A percentile compares a stretch with the other conserved stretches of the same genome.
Conservation (phyloP, 1,140 invertebrate species). For the Pinna nobilis region DNA sequence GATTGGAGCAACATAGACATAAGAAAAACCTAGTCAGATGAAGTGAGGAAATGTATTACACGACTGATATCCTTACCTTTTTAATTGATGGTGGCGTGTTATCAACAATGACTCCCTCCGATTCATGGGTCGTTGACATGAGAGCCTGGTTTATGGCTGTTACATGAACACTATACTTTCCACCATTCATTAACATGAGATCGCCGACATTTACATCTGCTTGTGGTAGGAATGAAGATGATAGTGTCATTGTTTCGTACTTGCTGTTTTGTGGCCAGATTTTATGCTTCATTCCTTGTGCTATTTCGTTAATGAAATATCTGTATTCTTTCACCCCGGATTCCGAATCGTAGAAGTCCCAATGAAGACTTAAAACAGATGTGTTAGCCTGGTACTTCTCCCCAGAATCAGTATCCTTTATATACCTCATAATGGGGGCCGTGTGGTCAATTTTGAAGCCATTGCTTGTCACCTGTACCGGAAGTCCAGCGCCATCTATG, state of each 20-base stretch:
- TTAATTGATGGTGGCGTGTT: constrained; percentile 29
- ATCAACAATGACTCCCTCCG: constrained; percentile 43
- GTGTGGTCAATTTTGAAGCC: constrained; percentile 51
- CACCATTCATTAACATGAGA: constrained; percentile 39
- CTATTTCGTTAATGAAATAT: constrained; percentile 23
- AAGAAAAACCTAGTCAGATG: not conserved
- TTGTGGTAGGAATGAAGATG: not conserved
- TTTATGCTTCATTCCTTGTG: constrained; percentile 28
- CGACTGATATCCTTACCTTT: constrained; percentile 21
- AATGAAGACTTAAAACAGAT: constrained; percentile 5
- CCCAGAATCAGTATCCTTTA: constrained; percentile 29
- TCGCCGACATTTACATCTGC: constrained; percentile 7
- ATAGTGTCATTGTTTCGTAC: not conserved
- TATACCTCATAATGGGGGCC: constrained; percentile 31
- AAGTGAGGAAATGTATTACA: too few relatives aligned
- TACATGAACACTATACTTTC: constrained; percentile 40
- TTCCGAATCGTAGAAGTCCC: constrained; percentile 45
- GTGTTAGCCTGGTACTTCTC: constrained; percentile 16
- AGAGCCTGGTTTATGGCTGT: constrained; percentile 44
- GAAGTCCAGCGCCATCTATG: constrained; percentile 39
- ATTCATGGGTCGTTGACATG: constrained; percentile 39
- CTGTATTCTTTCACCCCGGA: constrained; percentile 49
- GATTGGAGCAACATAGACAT: not conserved
- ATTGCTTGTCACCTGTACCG: constrained; percentile 19
- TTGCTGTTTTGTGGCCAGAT: constrained; percentile 32